Conservation (phyloP, 1,140 invertebrate genomes). For the Drosophila jambulina region DNA sequence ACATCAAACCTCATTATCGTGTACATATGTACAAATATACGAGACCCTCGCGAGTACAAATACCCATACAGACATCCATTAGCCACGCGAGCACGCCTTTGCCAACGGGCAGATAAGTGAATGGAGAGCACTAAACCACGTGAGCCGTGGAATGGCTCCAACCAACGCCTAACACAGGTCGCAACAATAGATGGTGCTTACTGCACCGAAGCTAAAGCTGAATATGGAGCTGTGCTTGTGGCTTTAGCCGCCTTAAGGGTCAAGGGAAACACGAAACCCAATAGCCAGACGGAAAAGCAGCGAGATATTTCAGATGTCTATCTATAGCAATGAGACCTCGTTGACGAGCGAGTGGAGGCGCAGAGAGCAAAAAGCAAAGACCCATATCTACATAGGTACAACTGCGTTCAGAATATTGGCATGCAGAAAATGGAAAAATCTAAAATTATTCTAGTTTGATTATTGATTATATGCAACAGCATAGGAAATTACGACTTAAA, state of each 20-base stretch:
- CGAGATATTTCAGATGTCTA: constrained; percentile 72
- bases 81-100: constrained; percentile 29
- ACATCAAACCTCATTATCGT: constrained; percentile 32
- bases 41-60: constrained; percentile 11
- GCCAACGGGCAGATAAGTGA: constrained; percentile 41
- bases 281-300: constrained; percentile 23
- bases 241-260: constrained; percentile 10
- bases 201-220: constrained; percentile 12
- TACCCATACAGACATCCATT: constrained; percentile 18
- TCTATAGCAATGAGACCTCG: constrained; percentile 36
- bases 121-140: constrained; percentile 31
- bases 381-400: constrained; percentile 13
- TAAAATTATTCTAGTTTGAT: neutral
- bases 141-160: constrained; percentile 18
- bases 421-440: constrained; percentile 1
- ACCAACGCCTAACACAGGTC: constrained; percentile 1
- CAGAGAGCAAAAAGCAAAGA: constrained; percentile 30
- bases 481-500: neutral
- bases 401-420: constrained; percentile 4
- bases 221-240: constrained; percentile 12
- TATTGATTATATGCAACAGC: neutral
- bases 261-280: constrained; percentile 10
- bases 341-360: constrained; percentile 28
- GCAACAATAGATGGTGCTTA: neutral
- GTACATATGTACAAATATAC: neutral